Conservation (phyloP, 2,888 invertebrate species). For the Apantesis nais region DNA sequence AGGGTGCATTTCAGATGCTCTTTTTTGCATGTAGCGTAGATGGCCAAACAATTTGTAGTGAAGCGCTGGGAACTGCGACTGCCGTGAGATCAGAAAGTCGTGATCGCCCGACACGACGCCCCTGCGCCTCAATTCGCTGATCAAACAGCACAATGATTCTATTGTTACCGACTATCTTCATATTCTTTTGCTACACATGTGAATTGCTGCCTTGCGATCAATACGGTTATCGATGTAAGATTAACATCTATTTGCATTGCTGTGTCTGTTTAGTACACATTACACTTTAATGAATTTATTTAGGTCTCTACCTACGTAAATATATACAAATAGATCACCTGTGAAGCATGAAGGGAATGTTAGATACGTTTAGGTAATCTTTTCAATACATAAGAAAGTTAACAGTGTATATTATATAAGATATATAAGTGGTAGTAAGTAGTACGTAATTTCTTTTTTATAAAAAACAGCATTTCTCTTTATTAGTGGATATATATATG, state of each 20-base stretch:
- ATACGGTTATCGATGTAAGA: slow-evolving; percentile 31
- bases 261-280: not conserved
- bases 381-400: not conserved
- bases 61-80: slow-evolving; percentile 67
- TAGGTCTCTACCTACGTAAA: not conserved
- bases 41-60: slow-evolving; percentile 65
- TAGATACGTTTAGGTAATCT: not conserved
- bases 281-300: not conserved
- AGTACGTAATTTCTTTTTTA: no score
- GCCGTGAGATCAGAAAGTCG: slow-evolving; percentile 77
- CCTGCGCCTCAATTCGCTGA: slow-evolving; percentile 70
- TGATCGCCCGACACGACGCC: slow-evolving; percentile 72
- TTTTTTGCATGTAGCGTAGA: slow-evolving; percentile 60
- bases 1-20: slow-evolving; percentile 34
- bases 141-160: slow-evolving; percentile 74
- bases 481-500: no score
- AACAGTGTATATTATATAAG: not conserved
- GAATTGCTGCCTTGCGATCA: slow-evolving; percentile 58
- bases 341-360: not conserved
- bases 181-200: slow-evolving; percentile 62
- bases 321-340: not conserved
- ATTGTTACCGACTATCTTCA: slow-evolving; percentile 70
- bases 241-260: slow-evolving; percentile 31
- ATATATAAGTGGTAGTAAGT: slow-evolving; percentile 35
- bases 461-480: no score